Percentiles rank a stretch among this genome's conserved stretches.
Evolutionary conservation across 1,140 invertebrate genomes (phyloP).

Genomic region (Drosophila nebulosa): DNA sequence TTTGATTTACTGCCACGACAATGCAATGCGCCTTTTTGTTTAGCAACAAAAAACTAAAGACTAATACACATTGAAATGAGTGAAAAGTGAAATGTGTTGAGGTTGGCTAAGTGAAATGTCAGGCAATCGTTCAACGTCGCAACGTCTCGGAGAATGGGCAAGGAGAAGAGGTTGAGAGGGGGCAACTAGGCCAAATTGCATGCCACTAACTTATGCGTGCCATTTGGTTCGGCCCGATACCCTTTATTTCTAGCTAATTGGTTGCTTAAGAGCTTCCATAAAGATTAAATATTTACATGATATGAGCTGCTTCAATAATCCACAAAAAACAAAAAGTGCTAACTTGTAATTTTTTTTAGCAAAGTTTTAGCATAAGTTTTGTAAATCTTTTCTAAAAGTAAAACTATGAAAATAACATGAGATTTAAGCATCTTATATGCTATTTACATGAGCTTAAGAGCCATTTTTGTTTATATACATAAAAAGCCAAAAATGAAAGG

Average conservation of each 20-base stretch:
- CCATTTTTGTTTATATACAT: no score
- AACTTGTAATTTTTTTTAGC: background rate
- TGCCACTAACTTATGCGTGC: constrained; percentile 41
- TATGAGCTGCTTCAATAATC: background rate
- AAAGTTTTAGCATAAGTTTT: background rate
- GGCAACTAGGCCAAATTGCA: constrained; percentile 34
- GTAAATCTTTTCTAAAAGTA: no score
- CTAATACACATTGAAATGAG: constrained; percentile 52
- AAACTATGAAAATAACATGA: no score
- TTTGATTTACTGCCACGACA: constrained; percentile 64
- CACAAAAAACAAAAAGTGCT: background rate
- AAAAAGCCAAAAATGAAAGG: no score
- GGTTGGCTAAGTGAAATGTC: constrained; percentile 59
- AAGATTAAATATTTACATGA: background rate
- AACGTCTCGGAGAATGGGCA: background rate
- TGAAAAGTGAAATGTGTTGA: constrained; percentile 57
- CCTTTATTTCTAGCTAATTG: background rate
- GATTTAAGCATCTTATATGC: no score
- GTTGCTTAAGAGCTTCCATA: constrained; percentile 1
- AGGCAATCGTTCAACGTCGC: constrained; percentile 63
- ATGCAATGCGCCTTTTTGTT: constrained; percentile 48
- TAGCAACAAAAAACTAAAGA: constrained; percentile 35
- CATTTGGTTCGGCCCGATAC: constrained; percentile 9
- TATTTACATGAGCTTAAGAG: no score
- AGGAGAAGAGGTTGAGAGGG: background rate